phyloP scores from a whole-genome alignment of 2,888 invertebrate genomes.

The Eupithecia centaureata region DNA sequence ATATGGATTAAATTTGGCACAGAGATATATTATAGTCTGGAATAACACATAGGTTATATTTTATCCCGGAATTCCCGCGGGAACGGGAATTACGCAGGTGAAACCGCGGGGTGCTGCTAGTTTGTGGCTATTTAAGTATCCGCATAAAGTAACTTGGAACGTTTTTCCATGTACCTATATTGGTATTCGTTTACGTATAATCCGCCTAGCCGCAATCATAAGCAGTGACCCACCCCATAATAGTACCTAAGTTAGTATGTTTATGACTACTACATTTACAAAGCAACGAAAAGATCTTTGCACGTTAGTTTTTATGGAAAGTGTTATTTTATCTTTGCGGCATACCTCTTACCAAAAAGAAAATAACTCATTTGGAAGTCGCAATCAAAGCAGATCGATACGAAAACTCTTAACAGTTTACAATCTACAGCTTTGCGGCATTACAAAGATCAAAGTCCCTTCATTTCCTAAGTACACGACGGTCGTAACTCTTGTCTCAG shows the following conservation, averaged over 20 bases:
- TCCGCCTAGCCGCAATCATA: background rate
- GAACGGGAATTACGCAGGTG: too few relatives aligned
- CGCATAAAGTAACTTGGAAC: background rate
- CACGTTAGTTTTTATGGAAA: too few relatives aligned
- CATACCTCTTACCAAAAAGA: background rate
- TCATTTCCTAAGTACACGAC: background rate
- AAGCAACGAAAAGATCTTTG: background rate
- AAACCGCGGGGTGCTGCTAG: too few relatives aligned
- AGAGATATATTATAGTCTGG: too few relatives aligned
- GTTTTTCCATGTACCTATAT: background rate
- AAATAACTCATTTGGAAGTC: background rate
- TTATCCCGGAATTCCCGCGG: too few relatives aligned
- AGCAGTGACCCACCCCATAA: background rate
- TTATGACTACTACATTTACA: background rate
- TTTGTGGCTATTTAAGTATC: background rate
- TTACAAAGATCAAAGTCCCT: background rate
- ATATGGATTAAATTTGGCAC: too few relatives aligned
- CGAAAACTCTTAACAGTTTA: background rate
- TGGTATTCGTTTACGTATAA: background rate
- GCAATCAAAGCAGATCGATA: background rate
- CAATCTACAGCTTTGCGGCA: background rate
- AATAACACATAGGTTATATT: too few relatives aligned
- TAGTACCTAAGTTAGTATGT: background rate
- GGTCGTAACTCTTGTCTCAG: slow-evolving; percentile 1
- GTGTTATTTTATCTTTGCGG: background rate